Base-by-base conservation (phyloP, 2,888 invertebrate species). In the Calephelis perditalis region DNA sequence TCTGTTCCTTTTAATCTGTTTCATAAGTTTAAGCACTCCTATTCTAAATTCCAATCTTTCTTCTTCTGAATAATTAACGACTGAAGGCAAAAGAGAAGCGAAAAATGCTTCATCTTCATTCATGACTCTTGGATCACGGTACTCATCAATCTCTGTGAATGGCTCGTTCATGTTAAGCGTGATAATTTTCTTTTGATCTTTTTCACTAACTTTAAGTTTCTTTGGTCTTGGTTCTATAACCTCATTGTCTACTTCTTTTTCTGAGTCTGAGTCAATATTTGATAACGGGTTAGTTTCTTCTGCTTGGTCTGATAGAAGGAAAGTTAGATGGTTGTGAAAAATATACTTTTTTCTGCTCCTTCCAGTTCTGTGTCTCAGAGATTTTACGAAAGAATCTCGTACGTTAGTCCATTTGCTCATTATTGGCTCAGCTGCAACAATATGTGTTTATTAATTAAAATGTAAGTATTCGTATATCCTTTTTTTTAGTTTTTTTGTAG, bases 31-130 rank as follows among this genome's bases (percentile, higher is more conserved):
- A 35, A 89, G 69, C 0, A 89, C 88, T 65, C 86, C 84, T 56
- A 89, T 83, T 55, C 90, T 77, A 54, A 90, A 90, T 64, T 89
- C 84, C 6, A 90, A 63, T 60, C 85, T 72, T 63, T 89, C 88
- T 62, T 87, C 86, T 63, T 87, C 86, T 61, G 70, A 78, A 65
- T 89, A 89, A 64, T 78, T 86, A 0, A 87, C 88, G 1, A 89
- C 74, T 0, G 86, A 79, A 0, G 89, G 90, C 36, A 90, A 66
- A 1, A 90, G 68, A 0, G 90, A 89, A 0, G 89, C 89, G 57
- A 90, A 90, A 64, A 90, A 90, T 0, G 89, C 89, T 63, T 90
- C 90, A 62, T 90, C 89, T 63, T 90, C 90, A 62, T 90, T 89
- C 89, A 90, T 89, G 0, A 90, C 69, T 43, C 89, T 75, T 0